Base-by-base conservation (phyloP, 2,888 invertebrate species). In the Cephonodes hylas region DNA sequence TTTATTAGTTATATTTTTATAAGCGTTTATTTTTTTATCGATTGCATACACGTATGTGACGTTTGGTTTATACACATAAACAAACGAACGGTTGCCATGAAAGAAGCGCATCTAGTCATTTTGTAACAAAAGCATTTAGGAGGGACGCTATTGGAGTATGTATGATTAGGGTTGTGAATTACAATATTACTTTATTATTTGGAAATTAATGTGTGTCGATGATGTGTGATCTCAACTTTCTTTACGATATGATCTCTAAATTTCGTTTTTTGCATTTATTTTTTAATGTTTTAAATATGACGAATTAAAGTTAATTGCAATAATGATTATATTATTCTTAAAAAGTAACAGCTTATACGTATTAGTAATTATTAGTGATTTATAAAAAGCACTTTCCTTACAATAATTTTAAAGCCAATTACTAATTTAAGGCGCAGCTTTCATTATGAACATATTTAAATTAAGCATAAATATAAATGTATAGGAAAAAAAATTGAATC, bases 91-190 rank as follows among this genome's bases (percentile, higher is more conserved):
- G 76, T 86, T 88, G 91, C 91, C 91, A 91, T 89, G 79, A 80
- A 76, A 75, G 80, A 80, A 82, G 77, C 77, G 77, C 78, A 77
- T 88, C 88, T 88, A 88, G 88, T 88, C 88, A 89, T 85, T 86
- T 81, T 82, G 80, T 84, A 84, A 84, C 80, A 78, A 72, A 81
- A 82, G 81, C 83, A 85, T 86, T 86, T 85, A 84, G 75, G 77
- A 76, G 76, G 77, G 79, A 79, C 77, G 78, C 75, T 74, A 72
- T 76, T 72, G 75, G 79, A 76, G 75, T 31, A 53, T 31, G 79
- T 82, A 85, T 81, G 86, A 87, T 88, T 88, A 91, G 91, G 91
- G 91, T 91, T 91, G 91, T 91, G 91, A 91, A 82, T 83, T 82
- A 87, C 83, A 87, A 88, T 89, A 87, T 86, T 80, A 57, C 18